Evolutionary conservation across 2,113 vertebrate genomes (phyloP).

Genomic region (Microcebus jonahi): DNA sequence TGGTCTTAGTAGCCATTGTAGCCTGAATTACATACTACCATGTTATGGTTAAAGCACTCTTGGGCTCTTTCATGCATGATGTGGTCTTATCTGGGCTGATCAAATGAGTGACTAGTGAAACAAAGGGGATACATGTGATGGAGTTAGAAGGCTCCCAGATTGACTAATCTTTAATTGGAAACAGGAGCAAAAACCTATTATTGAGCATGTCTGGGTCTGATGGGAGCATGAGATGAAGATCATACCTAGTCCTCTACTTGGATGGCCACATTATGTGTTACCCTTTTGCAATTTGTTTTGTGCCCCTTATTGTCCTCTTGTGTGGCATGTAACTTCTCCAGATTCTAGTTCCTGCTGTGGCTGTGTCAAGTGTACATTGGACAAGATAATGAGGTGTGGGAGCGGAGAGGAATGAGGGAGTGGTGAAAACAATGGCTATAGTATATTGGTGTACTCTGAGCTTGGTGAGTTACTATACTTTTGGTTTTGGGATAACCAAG

Average conservation of each 20-base stretch:
- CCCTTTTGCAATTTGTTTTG: not conserved
- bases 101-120: conserved; percentile 16
- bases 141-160: not conserved
- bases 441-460: not conserved
- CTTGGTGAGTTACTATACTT: not conserved
- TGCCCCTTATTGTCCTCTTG: not conserved
- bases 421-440: not conserved
- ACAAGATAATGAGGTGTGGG: not conserved
- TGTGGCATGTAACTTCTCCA: not conserved
- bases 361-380: not conserved
- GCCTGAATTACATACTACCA: not conserved
- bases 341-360: conserved; percentile 16
- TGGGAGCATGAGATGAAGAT: not conserved
- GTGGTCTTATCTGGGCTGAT: not conserved
- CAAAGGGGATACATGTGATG: not conserved
- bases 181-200: not conserved
- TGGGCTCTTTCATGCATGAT: not conserved
- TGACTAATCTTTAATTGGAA: not conserved
- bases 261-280: not conserved
- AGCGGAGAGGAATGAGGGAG: not conserved
- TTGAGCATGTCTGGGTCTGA: not conserved
- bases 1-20: not conserved
- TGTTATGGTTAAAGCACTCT: not conserved
- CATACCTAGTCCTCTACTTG: not conserved
- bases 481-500: not conserved